Conservation (phyloP, 2,797 vertebrate genomes). For the Mycteria americana region DNA sequence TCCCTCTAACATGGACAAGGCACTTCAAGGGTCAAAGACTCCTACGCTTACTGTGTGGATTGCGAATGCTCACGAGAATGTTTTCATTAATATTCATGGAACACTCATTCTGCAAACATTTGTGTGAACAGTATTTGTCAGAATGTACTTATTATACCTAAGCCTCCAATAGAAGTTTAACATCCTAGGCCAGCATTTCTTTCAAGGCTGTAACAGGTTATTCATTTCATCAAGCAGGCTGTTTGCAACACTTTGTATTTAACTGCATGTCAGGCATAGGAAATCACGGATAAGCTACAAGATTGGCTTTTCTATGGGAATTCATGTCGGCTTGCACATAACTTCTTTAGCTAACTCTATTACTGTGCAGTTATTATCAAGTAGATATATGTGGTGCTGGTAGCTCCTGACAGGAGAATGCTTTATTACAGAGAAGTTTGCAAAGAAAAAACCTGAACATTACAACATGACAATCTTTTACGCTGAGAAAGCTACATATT, state of each 20-base stretch:
- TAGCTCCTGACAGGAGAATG: conserved; percentile 51
- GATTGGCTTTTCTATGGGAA: conserved; percentile 42
- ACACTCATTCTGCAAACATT: conserved; percentile 51
- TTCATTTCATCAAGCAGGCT: conserved; percentile 41
- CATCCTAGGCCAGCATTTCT: conserved; percentile 51
- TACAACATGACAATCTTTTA: conserved; percentile 14
- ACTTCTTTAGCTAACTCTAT: conserved; percentile 51
- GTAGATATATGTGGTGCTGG: conserved; percentile 39
- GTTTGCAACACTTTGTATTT: conserved; percentile 55
- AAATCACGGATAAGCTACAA: conserved; percentile 27
- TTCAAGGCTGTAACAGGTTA: conserved; percentile 62
- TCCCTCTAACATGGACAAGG: neutral
- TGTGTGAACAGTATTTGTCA: conserved; percentile 63
- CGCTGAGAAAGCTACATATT: neutral
- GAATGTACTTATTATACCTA: conserved; percentile 49
- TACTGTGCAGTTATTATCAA: conserved; percentile 28
- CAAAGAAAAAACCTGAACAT: conserved; percentile 26
- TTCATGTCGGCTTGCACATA: conserved; percentile 14
- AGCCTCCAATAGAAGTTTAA: conserved; percentile 40
- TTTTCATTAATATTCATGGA: conserved; percentile 55
- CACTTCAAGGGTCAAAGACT: conserved; percentile 5
- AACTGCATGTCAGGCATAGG: conserved; percentile 39
- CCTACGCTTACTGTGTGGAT: neutral
- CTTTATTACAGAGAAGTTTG: conserved; percentile 43
- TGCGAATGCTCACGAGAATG: neutral